These are phyloP conservation scores for Chromoteleia sp. DNA, from an alignment of 2,888 invertebrate genomes.

Conservation along the genomic window DNA sequence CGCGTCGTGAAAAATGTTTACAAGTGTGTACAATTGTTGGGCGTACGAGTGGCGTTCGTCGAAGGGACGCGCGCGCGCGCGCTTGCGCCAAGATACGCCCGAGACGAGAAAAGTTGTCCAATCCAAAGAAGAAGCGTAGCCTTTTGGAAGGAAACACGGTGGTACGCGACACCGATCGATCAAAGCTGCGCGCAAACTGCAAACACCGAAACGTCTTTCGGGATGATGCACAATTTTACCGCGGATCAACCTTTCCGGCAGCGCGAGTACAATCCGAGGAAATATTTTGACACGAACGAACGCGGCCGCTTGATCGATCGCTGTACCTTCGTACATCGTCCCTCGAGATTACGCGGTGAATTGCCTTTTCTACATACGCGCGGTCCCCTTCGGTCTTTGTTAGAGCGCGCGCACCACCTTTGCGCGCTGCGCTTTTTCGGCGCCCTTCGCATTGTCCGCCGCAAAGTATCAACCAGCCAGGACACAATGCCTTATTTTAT, in stretches of 20 bases:
- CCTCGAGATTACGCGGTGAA: slow-evolving; percentile 82
- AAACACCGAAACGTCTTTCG: slow-evolving; percentile 23
- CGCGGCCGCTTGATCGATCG: slow-evolving; percentile 80
- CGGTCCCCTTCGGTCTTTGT: slow-evolving; percentile 12
- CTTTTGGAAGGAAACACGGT: no score
- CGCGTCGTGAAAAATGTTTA: no score
- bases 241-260: slow-evolving; percentile 25
- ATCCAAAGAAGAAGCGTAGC: no score
- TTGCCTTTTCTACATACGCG: slow-evolving; percentile 77
- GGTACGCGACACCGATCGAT: slow-evolving; percentile 44
- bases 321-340: slow-evolving; percentile 76
- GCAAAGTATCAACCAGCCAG: neutral
- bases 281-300: slow-evolving; percentile 82
- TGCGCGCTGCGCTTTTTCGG: slow-evolving; percentile 48
- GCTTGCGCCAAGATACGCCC: no score
- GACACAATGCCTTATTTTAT: no score
- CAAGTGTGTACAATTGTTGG: no score
- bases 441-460: neutral
- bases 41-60: no score
- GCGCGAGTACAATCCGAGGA: slow-evolving; percentile 69
- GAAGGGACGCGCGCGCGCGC: no score
- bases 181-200: slow-evolving; percentile 31
- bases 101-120: no score
- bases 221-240: slow-evolving; percentile 32
- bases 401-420: neutral